phyloP scores from a whole-genome alignment of 2,888 invertebrate species.

The Drosophila mercatorum region DNA sequence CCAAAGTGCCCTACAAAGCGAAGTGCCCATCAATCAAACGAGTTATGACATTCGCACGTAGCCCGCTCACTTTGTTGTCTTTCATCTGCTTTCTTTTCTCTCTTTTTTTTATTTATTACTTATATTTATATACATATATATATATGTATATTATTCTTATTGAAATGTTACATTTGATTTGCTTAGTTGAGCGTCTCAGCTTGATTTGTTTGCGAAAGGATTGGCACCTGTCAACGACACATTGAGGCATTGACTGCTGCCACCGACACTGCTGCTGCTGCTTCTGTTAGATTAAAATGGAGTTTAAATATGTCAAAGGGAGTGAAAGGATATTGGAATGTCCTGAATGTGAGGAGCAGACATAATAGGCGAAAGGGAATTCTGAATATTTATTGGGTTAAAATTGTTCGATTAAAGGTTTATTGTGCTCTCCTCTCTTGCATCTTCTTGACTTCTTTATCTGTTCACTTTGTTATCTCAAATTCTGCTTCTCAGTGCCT shows the following conservation, averaged over 20 bases:
- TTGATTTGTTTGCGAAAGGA: slow-evolving; percentile 49
- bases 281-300: slow-evolving; percentile 5
- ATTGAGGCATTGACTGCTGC: slow-evolving; percentile 1
- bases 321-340: neutral
- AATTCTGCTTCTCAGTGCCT: too few relatives aligned
- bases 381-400: neutral
- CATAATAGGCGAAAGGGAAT: neutral
- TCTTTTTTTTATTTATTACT: slow-evolving; percentile 2
- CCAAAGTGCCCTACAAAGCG: slow-evolving; percentile 52
- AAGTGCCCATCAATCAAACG: slow-evolving; percentile 68
- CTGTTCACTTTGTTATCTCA: too few relatives aligned
- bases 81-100: neutral
- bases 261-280: neutral
- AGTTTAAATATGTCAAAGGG: neutral
- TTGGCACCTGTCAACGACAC: slow-evolving; percentile 51
- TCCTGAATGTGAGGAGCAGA: neutral
- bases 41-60: slow-evolving; percentile 70
- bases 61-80: slow-evolving; percentile 9
- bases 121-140: slow-evolving; percentile 36
- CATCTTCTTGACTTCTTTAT: too few relatives aligned
- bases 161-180: slow-evolving; percentile 71
- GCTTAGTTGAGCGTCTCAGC: slow-evolving; percentile 46
- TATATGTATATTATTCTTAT: slow-evolving; percentile 56
- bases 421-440: too few relatives aligned
- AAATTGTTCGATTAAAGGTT: neutral